phyloP scores from a whole-genome alignment of 2,888 invertebrate species.

The Drosophila mayaguana region DNA sequence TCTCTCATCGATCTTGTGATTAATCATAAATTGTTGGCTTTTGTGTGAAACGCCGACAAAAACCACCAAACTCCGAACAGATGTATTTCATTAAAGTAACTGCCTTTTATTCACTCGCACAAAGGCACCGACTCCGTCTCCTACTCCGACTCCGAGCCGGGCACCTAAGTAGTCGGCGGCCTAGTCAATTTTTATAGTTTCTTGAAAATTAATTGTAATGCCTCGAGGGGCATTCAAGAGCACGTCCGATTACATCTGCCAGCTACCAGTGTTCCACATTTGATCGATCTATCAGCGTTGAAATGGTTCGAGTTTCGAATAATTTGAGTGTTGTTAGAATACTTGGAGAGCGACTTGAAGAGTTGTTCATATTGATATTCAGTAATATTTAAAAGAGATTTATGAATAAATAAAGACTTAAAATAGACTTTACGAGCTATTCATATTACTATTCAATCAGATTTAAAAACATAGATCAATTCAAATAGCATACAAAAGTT shows the following conservation, averaged over 20 bases:
- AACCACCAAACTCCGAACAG: constrained; percentile 47
- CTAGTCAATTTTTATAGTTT: constrained; percentile 24
- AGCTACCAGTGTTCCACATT: constrained; percentile 77
- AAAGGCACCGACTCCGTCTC: constrained; percentile 41
- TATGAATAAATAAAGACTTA: too few species aligned
- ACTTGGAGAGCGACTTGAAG: not conserved
- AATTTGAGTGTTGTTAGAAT: not conserved
- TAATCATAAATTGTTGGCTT: constrained; percentile 76
- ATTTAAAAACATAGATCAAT: not conserved
- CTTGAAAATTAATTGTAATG: constrained; percentile 69
- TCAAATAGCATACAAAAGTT: not conserved
- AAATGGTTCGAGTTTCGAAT: not conserved
- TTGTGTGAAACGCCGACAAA: constrained; percentile 49
- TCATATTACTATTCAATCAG: not conserved
- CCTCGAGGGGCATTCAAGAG: constrained; percentile 56
- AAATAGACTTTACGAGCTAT: too few species aligned
- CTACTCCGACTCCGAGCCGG: not conserved
- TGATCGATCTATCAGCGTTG: constrained; percentile 73
- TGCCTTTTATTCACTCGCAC: constrained; percentile 35
- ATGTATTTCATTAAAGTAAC: constrained; percentile 79
- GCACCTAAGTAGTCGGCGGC: constrained; percentile 28
- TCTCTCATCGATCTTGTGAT: constrained; percentile 81
- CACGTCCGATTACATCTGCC: constrained; percentile 78
- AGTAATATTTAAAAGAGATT: too few species aligned
- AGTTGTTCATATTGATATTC: not conserved